Base-by-base conservation (phyloP, 2,888 invertebrate genomes). In the Drosophila falleni region DNA sequence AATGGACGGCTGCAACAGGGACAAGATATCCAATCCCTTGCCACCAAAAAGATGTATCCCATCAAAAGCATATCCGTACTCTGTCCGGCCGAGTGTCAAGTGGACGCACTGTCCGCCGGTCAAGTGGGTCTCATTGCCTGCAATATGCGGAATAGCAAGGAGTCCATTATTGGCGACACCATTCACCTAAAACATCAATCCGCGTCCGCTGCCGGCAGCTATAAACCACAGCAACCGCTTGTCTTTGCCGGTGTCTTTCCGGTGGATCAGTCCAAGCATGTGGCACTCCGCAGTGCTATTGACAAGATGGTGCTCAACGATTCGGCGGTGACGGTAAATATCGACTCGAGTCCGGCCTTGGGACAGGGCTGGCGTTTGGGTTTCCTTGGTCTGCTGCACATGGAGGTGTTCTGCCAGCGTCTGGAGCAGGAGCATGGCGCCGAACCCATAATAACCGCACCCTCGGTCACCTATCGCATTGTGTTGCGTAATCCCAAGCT, bases 281-380 rank as follows among this genome's bases (percentile, higher is more conserved):
- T 94, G 0, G 93, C 94, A 59, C 93, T 98, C 15, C 94, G 96
- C 82, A 95, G 94, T 88, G 97, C 99, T 11, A 96, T 99, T 59
- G 97, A 98, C 72, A 98, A 98, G 92, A 94, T 99, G 49, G 94
- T 95, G n/a, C 93, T 99, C 42, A 99, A 98, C 93, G 99, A 99
- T 93, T 96, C 97, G 6, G 98, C 97, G 67, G 98, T 99, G 5
- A 94, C 95, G n/a, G 94, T 98, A 5, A 94, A 94, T 41, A 91
- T 95, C 15, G 98, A 98, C 93, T 95, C 96, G 5, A 97, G 97
- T 93, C 96, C 97, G 66, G 97, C 97, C 2, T 93, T 98, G 63
- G 98, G 97, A 3, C 96, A 96, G 90, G 98, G 98, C 26, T 98
- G 97, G 97, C 94, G 97, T 46, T 92, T 97, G 29, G 98, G 98